phyloP scores from a whole-genome alignment of 2,113 vertebrate genomes.

The Thomomys bottae region DNA sequence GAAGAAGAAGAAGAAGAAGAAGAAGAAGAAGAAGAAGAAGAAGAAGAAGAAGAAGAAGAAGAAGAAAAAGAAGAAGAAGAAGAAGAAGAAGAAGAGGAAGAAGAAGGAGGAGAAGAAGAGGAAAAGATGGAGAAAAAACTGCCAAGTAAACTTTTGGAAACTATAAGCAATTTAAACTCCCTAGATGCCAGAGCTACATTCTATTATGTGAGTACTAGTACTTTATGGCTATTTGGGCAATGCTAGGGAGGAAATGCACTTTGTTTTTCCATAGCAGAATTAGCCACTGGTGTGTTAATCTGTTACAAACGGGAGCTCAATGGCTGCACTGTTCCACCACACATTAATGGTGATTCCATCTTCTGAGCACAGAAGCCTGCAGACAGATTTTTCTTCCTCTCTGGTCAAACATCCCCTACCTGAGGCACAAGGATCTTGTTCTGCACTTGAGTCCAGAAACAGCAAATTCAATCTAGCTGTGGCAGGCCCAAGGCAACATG shows the following conservation, averaged over 20 bases:
- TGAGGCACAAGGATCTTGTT: conserved; percentile 86
- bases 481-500: conserved; percentile 82
- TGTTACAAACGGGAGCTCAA: conserved; percentile 69
- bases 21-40: no score
- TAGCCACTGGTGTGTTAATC: conserved; percentile 71
- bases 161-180: neutral
- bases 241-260: conserved; percentile 75
- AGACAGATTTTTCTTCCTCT: conserved; percentile 83
- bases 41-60: no score
- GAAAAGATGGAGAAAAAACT: no score
- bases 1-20: no score
- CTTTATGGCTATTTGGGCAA: conserved; percentile 53
- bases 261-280: conserved; percentile 76
- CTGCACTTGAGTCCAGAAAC: conserved; percentile 85
- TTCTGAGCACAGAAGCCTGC: conserved; percentile 66
- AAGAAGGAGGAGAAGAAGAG: no score
- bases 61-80: no score
- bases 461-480: conserved; percentile 88
- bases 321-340: conserved; percentile 70
- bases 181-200: neutral
- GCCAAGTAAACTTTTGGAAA: neutral
- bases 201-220: conserved; percentile 57
- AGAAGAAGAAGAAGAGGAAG: no score
- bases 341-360: conserved; percentile 75
- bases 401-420: conserved; percentile 84